A percentile compares a stretch with the other conserved stretches of the same genome.
phyloP scores from a whole-genome alignment of 2,888 invertebrate genomes.

The Ecdyonurus torrentis region DNA sequence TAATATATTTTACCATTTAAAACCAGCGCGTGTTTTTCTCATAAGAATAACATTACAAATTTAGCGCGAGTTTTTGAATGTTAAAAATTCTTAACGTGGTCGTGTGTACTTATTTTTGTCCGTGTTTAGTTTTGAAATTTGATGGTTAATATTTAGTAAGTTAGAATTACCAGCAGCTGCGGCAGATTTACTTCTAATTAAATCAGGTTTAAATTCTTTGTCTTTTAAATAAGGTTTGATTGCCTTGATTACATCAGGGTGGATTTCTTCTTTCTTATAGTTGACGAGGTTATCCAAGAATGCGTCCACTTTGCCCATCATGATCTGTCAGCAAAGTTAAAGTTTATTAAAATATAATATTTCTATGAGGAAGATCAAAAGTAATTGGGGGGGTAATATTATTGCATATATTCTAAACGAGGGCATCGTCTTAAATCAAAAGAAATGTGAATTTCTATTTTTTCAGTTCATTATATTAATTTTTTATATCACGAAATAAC shows the following conservation, averaged over 20 bases:
- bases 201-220: conserved; percentile 66
- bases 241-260: conserved; percentile 72
- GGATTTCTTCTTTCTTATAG: conserved; percentile 89
- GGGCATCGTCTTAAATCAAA: too few relatives aligned
- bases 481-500: too few relatives aligned
- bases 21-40: too few relatives aligned
- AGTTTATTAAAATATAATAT: not conserved
- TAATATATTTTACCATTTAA: too few relatives aligned
- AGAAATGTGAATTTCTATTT: too few relatives aligned
- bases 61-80: too few relatives aligned
- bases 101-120: not conserved
- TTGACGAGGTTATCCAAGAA: conserved; percentile 67
- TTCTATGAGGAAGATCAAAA: too few relatives aligned
- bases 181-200: conserved; percentile 66
- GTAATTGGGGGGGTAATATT: too few relatives aligned
- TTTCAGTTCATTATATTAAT: too few relatives aligned
- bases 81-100: too few relatives aligned
- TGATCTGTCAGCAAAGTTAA: conserved; percentile 25
- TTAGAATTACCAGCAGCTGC: conserved; percentile 52
- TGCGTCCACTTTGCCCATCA: conserved; percentile 82
- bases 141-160: not conserved
- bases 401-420: too few relatives aligned
- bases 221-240: conserved; percentile 32
- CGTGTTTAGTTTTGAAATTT: not conserved
- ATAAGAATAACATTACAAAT: too few relatives aligned